phyloP scores from a whole-genome alignment of 2,113 vertebrate species.

The Onychostruthus taczanowskii region DNA sequence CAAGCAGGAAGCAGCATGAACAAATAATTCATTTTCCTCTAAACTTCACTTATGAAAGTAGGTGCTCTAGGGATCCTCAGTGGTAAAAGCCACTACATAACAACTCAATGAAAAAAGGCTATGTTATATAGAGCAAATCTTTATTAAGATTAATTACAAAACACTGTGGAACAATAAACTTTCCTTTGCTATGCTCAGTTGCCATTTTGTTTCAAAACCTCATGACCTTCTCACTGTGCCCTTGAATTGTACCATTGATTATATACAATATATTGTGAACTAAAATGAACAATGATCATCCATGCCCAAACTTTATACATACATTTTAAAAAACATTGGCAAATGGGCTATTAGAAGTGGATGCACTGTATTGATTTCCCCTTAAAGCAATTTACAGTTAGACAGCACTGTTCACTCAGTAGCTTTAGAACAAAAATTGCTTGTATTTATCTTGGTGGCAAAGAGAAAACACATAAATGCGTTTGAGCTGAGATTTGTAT shows the following conservation, averaged over 20 bases:
- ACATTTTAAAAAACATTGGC: neutral
- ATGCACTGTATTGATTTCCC: slow-evolving; percentile 7
- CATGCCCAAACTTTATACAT: slow-evolving; percentile 8
- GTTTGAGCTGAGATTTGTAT: neutral
- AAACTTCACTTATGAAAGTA: neutral
- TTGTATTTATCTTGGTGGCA: slow-evolving; percentile 7
- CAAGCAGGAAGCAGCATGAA: neutral
- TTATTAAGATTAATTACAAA: slow-evolving; percentile 27
- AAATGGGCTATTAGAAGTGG: neutral
- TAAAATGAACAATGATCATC: slow-evolving; percentile 30
- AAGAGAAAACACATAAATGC: neutral
- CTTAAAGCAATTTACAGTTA: slow-evolving; percentile 14
- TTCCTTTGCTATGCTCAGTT: neutral
- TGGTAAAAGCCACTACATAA: neutral
- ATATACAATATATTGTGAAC: neutral
- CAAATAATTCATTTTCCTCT: neutral
- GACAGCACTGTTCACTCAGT: neutral
- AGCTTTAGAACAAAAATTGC: slow-evolving; percentile 7
- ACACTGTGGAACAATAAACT: neutral
- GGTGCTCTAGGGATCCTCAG: neutral
- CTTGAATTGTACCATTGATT: neutral
- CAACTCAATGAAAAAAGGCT: neutral
- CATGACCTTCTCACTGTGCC: neutral
- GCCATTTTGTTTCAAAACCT: neutral
- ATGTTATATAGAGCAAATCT: neutral